Percentiles rank a stretch among this genome's conserved stretches.
These are phyloP conservation scores for Pyrochroa serraticornis DNA, from an alignment of 2,888 invertebrate species.

Conservation along the genomic window DNA sequence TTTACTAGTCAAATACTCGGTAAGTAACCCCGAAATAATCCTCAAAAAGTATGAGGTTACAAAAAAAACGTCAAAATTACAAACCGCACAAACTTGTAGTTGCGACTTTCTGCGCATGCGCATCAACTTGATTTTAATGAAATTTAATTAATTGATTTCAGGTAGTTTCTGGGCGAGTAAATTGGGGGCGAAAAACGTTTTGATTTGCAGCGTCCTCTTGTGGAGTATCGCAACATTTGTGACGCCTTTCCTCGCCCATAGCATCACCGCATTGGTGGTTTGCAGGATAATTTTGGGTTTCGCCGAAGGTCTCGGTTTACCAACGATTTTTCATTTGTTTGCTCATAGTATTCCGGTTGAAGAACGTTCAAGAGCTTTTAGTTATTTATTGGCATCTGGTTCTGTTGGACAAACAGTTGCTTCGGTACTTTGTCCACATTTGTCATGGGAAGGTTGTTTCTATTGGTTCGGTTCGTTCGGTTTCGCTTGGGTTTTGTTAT, in stretches of 20 bases:
- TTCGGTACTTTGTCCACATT: conserved; percentile 72
- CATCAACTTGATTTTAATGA: too few species aligned
- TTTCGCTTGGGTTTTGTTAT: conserved; percentile 70
- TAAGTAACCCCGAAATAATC: conserved; percentile 23
- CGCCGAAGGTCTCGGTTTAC: conserved; percentile 76
- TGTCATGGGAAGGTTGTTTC: conserved; percentile 72
- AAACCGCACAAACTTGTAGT: not conserved
- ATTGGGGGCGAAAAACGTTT: conserved; percentile 72
- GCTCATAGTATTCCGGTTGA: conserved; percentile 74
- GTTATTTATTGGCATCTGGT: conserved; percentile 73
- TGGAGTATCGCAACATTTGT: conserved; percentile 76
- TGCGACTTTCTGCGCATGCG: not conserved
- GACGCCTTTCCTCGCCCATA: conserved; percentile 72
- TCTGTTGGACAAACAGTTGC: conserved; percentile 79
- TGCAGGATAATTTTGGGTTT: conserved; percentile 72
- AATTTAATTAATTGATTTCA: conserved; percentile 56
- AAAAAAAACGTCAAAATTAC: not conserved
- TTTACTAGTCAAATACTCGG: conserved; percentile 73
- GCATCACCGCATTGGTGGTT: conserved; percentile 66
- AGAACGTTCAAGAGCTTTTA: conserved; percentile 74
- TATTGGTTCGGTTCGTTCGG: conserved; percentile 72
- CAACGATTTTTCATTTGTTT: conserved; percentile 77
- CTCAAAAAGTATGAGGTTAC: too few species aligned
- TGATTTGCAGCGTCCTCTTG: conserved; percentile 70
- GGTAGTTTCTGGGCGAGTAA: conserved; percentile 72